A percentile compares a stretch with the other conserved stretches of the same genome.
phyloP scores from a whole-genome alignment of 2,113 vertebrate genomes.

The pig (Sus scrofa) region DNA sequence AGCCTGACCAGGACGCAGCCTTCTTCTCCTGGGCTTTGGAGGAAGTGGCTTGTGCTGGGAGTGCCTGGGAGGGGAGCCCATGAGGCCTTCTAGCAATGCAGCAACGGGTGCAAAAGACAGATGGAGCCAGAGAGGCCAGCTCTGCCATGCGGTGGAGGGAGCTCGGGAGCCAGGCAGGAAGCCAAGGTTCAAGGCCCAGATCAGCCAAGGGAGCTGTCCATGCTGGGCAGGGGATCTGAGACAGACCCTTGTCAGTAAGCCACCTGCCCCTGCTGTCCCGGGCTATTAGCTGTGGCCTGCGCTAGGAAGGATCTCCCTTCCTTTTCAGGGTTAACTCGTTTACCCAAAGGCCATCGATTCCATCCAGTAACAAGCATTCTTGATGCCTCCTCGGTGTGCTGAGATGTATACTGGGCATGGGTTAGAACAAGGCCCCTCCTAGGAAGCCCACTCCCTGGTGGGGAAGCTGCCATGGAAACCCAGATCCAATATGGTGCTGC shows the following conservation, averaged over 20 bases:
- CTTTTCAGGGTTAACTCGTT: background rate
- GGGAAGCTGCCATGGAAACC: background rate
- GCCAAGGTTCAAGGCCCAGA: background rate
- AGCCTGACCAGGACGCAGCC: background rate
- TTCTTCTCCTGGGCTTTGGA: background rate
- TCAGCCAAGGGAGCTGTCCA: background rate
- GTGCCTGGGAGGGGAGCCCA: background rate
- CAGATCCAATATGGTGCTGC: fast-evolving
- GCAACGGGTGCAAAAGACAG: background rate
- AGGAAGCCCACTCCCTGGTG: background rate
- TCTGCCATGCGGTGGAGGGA: fast-evolving
- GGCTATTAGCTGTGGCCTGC: no score
- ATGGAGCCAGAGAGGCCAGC: fast-evolving
- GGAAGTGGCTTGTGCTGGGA: background rate
- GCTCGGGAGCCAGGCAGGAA: background rate
- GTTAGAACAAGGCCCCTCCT: background rate
- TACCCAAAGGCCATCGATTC: no score
- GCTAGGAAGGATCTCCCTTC: background rate
- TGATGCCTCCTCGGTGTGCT: background rate
- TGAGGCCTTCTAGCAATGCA: background rate
- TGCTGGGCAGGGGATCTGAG: background rate
- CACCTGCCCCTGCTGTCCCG: background rate
- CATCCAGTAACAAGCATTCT: no score
- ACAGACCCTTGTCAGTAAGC: background rate
- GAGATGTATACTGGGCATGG: no score